Evolutionary conservation across 2,113 vertebrate species (phyloP).

Genomic region (Brevimyrus niger): DNA sequence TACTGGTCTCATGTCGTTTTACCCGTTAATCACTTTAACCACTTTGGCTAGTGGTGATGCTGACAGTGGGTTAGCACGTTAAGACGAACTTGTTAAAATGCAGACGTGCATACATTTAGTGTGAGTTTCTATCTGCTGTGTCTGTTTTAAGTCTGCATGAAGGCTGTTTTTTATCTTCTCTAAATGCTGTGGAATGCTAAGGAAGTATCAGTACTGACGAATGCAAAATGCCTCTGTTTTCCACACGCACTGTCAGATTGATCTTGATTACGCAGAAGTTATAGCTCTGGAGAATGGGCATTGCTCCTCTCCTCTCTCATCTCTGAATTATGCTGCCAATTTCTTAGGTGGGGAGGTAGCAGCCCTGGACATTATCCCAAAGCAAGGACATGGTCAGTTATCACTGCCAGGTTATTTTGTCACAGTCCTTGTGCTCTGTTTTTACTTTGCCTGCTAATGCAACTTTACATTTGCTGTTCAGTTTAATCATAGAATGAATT

Average conservation of each 20-base stretch:
- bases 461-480: background rate
- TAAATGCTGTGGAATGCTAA: background rate
- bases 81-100: background rate
- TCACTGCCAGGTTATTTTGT: background rate
- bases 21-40: background rate
- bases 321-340: background rate
- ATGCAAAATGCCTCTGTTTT: background rate
- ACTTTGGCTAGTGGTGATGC: background rate
- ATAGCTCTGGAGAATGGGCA: background rate
- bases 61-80: background rate
- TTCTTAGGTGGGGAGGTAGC: background rate
- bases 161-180: background rate
- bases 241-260: background rate
- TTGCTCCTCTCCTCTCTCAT: background rate
- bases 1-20: background rate
- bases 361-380: background rate
- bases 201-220: background rate
- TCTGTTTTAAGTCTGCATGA: background rate
- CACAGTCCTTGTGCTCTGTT: background rate
- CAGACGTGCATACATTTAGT: background rate
- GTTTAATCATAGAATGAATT: background rate
- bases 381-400: background rate
- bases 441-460: background rate
- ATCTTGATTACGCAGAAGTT: background rate
- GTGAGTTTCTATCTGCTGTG: background rate